phyloP scores from a whole-genome alignment of 2,113 vertebrate species.

The Delphinus delphis region DNA sequence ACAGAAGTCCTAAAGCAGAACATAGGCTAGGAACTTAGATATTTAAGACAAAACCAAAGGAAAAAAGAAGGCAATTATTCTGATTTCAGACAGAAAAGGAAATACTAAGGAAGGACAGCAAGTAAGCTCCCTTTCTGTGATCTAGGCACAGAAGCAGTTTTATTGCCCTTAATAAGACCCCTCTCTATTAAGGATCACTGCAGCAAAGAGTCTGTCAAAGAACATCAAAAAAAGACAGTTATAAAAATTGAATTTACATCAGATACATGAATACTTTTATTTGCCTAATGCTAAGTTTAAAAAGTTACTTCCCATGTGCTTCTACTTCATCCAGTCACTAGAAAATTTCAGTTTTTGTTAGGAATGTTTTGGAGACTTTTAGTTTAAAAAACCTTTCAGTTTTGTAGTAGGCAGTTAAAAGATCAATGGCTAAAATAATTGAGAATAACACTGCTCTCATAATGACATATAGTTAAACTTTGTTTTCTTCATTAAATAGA shows the following conservation, averaged over 20 bases:
- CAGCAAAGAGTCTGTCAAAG: not conserved
- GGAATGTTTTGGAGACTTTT: slow-evolving; percentile 28
- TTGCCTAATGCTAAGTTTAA: slow-evolving; percentile 12
- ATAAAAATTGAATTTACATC: not conserved
- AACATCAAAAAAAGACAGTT: not conserved
- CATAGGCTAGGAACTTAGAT: slow-evolving; percentile 70
- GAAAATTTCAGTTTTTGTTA: slow-evolving; percentile 28
- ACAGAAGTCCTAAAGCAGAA: slow-evolving; percentile 74
- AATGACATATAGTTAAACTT: not conserved
- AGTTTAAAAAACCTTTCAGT: not conserved
- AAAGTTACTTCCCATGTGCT: not conserved
- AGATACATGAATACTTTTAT: not conserved
- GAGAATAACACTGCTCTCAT: not conserved
- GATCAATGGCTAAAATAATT: slow-evolving; percentile 31
- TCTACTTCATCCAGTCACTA: not conserved
- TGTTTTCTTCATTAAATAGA: slow-evolving; percentile 46
- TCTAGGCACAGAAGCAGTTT: not conserved
- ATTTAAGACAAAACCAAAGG: slow-evolving; percentile 34
- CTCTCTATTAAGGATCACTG: not conserved
- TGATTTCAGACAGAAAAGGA: slow-evolving; percentile 1
- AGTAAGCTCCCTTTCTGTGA: not conserved
- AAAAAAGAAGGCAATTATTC: not conserved
- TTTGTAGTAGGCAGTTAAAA: slow-evolving; percentile 31
- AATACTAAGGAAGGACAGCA: not conserved
- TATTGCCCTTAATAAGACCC: not conserved